Evolutionary conservation across 1,140 invertebrate species (phyloP), one percentile per base, ranked within the genome.

Genomic region (Helicorthomorpha holstii): DNA sequence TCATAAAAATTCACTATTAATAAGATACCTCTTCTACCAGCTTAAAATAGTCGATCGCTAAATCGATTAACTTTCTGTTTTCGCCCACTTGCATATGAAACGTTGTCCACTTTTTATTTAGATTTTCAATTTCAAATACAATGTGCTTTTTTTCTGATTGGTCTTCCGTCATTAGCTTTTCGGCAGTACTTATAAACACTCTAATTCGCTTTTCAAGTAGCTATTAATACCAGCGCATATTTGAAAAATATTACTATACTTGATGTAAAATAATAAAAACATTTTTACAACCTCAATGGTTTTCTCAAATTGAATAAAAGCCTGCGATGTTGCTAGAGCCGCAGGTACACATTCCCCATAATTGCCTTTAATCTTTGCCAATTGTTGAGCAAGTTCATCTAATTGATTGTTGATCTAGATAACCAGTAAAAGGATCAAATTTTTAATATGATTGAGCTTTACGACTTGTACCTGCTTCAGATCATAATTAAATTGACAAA

Each of bases 221-320:
- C 82, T 74, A 56, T 23, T 3, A 25, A 14, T 34, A 23, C 27
- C 25, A 25, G 27, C 12, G 12, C 1, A 26, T 49, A 50, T 1
- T 34, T 29, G 27, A 46, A 19, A 4, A 48, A 55, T 46, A 23
- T 51, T 23, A 45, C 10, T 47, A 47, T 3, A 3, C 21, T 38
- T 48, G 7, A 38, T 16, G 22, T 24, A 19, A 27, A 27, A 23
- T 26, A 14, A 53, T 44, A 23, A 16, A 44, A 56, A 2, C 19
- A 51, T 50, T 1, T 22, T 14, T 69, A 64, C 72, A 70, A 85
- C 83, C 70, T 79, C 71, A 57, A 87, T 78, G 46, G 82, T 86
- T 67, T 78, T 78, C 67, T 87, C 81, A 64, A 88, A 87, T 56
- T 84, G 77, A 46, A 72, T 70, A 63, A 85, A 88, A 42, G 80